Conservation (phyloP, 2,113 vertebrate species). For the Theropithecus gelada region DNA sequence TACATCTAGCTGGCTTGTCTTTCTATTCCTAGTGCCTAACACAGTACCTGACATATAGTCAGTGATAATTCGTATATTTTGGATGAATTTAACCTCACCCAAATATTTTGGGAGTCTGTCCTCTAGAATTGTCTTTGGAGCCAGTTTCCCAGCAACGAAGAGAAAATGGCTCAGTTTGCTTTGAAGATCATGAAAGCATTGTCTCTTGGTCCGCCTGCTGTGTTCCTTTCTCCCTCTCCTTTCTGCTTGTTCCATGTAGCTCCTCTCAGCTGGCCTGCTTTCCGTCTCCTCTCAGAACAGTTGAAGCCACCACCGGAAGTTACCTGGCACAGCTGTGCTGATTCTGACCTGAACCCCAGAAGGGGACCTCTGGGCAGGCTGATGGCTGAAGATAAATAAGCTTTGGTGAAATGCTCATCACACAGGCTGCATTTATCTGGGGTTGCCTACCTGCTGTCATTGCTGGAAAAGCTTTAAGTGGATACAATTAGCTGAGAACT, state of each 20-base stretch:
- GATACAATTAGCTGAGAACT: background rate
- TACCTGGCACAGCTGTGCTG: background rate
- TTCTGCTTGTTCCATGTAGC: background rate
- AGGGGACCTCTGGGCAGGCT: background rate
- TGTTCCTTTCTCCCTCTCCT: background rate
- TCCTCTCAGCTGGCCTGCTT: background rate
- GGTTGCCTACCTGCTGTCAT: background rate
- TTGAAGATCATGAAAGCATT: background rate
- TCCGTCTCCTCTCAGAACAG: background rate
- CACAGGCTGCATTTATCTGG: background rate
- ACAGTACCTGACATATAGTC: background rate
- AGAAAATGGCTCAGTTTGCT: background rate
- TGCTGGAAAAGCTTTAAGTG: background rate
- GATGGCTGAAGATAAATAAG: background rate
- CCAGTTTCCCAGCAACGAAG: background rate
- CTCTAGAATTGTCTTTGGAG: conserved; percentile 13
- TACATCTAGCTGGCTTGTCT: background rate
- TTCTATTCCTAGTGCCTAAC: background rate
- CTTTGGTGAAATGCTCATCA: background rate
- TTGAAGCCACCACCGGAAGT: background rate
- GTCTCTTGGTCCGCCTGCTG: background rate
- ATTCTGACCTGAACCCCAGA: background rate
- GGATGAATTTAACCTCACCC: background rate
- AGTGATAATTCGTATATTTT: background rate
- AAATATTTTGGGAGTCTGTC: background rate